Evolutionary conservation across 2,797 vertebrate species (phyloP).

Genomic region (Novumbra hubbsi): DNA sequence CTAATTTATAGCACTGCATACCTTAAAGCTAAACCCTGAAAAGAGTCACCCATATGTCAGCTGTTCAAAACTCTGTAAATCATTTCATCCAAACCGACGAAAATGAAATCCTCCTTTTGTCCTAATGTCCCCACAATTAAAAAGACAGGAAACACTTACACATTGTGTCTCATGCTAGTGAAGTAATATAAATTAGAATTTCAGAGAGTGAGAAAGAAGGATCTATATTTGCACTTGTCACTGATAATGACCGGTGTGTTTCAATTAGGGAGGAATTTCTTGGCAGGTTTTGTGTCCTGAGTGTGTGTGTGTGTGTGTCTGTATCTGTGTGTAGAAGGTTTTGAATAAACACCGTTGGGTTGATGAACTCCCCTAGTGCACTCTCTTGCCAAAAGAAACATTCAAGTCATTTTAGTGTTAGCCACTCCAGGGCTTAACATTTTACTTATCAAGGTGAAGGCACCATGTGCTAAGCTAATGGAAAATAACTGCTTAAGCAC

Average conservation of each 20-base stretch:
- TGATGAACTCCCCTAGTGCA: conserved; percentile 51
- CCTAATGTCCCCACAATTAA: no score
- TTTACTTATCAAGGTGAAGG: conserved; percentile 27
- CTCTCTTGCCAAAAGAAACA: conserved; percentile 45
- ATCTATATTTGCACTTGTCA: conserved; percentile 54
- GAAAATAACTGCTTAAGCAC: conserved; percentile 48
- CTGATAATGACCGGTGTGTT: conserved; percentile 55
- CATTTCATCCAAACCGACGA: no score
- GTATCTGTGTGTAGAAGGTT: not conserved
- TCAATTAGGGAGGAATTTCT: conserved; percentile 61
- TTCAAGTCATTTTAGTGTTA: conserved; percentile 14
- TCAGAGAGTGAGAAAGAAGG: conserved; percentile 20
- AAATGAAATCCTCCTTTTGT: no score
- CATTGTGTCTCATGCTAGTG: no score
- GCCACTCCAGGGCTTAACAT: not conserved
- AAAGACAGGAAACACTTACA: no score
- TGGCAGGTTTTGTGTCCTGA: conserved; percentile 43
- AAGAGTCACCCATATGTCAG: no score
- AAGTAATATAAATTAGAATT: not conserved
- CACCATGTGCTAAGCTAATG: conserved; percentile 28
- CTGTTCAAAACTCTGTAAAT: no score
- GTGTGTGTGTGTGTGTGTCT: not conserved
- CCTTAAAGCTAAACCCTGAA: no score
- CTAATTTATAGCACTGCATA: no score
- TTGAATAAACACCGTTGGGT: conserved; percentile 10